phyloP scores from a whole-genome alignment of 2,113 vertebrate genomes.

The Halichoerus grypus region DNA sequence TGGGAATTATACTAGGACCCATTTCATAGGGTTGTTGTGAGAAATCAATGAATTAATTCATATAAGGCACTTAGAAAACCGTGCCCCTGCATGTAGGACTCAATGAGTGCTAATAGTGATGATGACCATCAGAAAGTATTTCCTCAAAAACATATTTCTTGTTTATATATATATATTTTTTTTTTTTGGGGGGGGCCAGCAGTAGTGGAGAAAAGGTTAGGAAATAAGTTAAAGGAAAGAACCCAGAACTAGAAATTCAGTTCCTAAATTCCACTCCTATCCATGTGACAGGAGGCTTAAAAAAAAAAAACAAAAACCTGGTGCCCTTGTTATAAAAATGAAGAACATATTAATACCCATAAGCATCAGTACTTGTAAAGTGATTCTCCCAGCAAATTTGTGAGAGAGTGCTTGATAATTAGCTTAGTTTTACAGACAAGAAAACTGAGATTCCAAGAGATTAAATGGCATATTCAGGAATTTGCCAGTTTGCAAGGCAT shows the following conservation, averaged over 20 bases:
- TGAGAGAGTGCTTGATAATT: background rate
- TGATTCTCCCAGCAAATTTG: background rate
- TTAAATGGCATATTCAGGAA: slow-evolving; percentile 31
- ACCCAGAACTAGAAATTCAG: background rate
- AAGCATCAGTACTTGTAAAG: background rate
- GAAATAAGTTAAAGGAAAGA: background rate
- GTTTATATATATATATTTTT: background rate
- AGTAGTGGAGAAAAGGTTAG: background rate
- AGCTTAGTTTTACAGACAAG: background rate
- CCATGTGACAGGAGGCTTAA: background rate
- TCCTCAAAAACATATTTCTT: background rate
- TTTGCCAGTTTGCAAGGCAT: background rate
- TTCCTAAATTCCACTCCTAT: background rate
- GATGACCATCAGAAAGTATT: background rate
- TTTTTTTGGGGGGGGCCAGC: too few species aligned
- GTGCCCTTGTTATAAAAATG: background rate
- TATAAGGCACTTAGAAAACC: background rate
- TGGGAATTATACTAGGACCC: background rate
- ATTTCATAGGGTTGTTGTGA: background rate
- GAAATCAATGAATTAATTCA: background rate
- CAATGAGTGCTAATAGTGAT: background rate
- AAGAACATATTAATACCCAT: background rate
- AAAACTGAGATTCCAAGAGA: background rate
- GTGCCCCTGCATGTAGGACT: background rate
- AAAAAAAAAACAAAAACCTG: background rate